Percentiles rank a stretch among this genome's conserved stretches.
Conservation (phyloP, 2,888 invertebrate genomes). For the Pharmacophagus antenor region DNA sequence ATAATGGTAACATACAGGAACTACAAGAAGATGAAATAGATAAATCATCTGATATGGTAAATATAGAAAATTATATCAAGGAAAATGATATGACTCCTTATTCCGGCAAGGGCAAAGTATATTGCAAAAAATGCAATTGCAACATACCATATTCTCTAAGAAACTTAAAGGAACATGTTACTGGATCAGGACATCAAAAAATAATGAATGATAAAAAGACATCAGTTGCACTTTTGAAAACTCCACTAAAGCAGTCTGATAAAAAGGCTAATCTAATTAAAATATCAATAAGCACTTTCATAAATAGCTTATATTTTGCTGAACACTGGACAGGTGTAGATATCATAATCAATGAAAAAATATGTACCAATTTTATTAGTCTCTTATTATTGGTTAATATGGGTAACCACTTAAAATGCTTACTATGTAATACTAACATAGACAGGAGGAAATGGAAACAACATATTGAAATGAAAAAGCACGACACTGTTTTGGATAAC, state of each 20-base stretch:
- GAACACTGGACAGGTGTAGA: conserved; percentile 32
- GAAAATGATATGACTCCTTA: conserved; percentile 33
- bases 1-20: neutral
- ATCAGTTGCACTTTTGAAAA: conserved; percentile 6
- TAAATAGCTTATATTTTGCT: conserved; percentile 29
- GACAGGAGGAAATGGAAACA: neutral
- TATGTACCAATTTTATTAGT: conserved; percentile 38
- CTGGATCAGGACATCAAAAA: conserved; percentile 35
- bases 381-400: conserved; percentile 34
- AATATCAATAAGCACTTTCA: conserved; percentile 29
- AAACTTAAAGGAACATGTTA: conserved; percentile 37
- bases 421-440: conserved; percentile 35
- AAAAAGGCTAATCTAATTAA: conserved; percentile 20
- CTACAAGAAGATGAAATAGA: neutral
- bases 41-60: conserved; percentile 5
- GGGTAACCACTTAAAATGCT: conserved; percentile 31
- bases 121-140: conserved; percentile 38
- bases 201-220: conserved; percentile 21
- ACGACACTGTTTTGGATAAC: conserved; percentile 31
- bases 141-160: conserved; percentile 35
- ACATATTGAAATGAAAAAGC: conserved; percentile 33
- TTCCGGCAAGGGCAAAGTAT: conserved; percentile 28
- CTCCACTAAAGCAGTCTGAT: conserved; percentile 18
- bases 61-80: conserved; percentile 32
- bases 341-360: conserved; percentile 44